Percentiles rank a stretch among this genome's conserved stretches.
These are phyloP conservation scores for Plodia interpunctella DNA, from an alignment of 1,140 invertebrate species.

Conservation along the genomic window DNA sequence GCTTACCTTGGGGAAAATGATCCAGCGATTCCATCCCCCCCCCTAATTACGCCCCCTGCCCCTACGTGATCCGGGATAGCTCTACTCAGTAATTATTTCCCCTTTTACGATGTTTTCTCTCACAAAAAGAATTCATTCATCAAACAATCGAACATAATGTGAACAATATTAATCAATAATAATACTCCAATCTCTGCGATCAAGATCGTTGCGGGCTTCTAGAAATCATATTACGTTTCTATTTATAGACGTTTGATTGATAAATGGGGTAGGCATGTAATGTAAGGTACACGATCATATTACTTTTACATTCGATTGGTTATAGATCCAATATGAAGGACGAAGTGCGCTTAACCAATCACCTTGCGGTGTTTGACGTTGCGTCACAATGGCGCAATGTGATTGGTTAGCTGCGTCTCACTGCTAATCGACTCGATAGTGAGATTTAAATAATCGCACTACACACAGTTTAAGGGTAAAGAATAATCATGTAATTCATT, in stretches of 20 bases:
- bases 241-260: background rate
- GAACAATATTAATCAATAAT: background rate
- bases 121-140: conserved; percentile 3
- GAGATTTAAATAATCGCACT: too few species aligned
- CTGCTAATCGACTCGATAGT: too few species aligned
- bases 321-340: too few species aligned
- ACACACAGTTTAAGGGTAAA: too few species aligned
- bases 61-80: background rate
- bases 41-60: background rate
- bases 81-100: background rate
- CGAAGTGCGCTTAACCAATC: too few species aligned
- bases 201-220: background rate
- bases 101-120: conserved; percentile 2
- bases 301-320: too few species aligned
- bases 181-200: background rate
- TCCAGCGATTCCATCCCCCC: background rate
- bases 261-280: too few species aligned
- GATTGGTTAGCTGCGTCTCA: too few species aligned
- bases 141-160: background rate
- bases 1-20: conserved; percentile 1
- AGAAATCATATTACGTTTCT: background rate
- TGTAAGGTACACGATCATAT: too few species aligned
- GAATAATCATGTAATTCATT: too few species aligned
- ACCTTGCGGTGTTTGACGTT: too few species aligned
- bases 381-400: too few species aligned